Percentiles rank a stretch among this genome's conserved stretches.
Conservation (phyloP, 2,113 vertebrate species). For the Dasyurus viverrinus region DNA sequence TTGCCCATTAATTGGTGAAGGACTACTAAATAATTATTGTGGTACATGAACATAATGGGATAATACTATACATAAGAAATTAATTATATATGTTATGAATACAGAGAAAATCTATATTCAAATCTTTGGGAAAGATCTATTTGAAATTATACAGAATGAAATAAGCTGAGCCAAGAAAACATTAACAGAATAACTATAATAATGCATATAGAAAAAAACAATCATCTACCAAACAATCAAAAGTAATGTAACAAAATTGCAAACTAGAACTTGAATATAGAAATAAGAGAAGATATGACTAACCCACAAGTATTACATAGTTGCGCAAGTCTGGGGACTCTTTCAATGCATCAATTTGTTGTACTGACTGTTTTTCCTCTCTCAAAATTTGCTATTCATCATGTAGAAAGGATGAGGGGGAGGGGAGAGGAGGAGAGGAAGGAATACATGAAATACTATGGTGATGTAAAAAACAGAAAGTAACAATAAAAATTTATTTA, state of each 20-base stretch:
- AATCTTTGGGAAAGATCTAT: not conserved
- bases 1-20: too few relatives aligned
- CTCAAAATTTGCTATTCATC: not conserved
- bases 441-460: not conserved
- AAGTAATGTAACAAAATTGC: not conserved
- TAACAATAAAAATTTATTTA: not conserved
- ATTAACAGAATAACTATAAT: too few relatives aligned
- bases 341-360: not conserved
- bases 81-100: not conserved
- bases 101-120: not conserved
- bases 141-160: not conserved
- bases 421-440: not conserved
- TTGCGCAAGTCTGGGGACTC: not conserved
- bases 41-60: not conserved
- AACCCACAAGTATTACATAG: not conserved
- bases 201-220: too few relatives aligned
- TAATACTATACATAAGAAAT: not conserved
- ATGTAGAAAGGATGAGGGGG: not conserved
- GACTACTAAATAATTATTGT: too few relatives aligned
- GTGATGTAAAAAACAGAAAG: not conserved
- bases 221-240: not conserved
- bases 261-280: not conserved
- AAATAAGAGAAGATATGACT: not conserved
- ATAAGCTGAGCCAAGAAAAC: too few relatives aligned
- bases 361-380: not conserved